Evolutionary conservation across 2,888 invertebrate genomes (phyloP), one percentile per base, ranked within the genome.

Genomic region (Atethmia centrago): DNA sequence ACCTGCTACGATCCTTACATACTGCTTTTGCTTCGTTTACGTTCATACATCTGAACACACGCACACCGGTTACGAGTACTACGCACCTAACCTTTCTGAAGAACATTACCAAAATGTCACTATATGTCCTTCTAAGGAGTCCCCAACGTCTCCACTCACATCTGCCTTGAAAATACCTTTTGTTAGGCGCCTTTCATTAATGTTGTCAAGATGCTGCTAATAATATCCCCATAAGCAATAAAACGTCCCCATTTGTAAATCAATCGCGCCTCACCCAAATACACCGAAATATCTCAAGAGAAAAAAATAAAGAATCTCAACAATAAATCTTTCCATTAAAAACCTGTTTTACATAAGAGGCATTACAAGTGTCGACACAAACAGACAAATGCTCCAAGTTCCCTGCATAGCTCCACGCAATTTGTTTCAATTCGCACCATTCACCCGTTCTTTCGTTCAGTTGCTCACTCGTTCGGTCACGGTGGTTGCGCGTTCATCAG

Each of bases 351-450:
- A 69, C 83, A 82, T 69, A 42, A 53, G 58, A 77, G 59, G 58
- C 71, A 69, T 71, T 85, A 81, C 85, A 84, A 84, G 78, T 85
- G 77, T 85, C 85, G 83, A 71, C 77, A 64, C 61, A 78, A 69
- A 65, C 74, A 74, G 83, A 89, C 88, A 90, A 88, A 87, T 88
- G 84, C 68, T 86, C 80, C 79, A 79, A 84, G 83, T 85, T 83
- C 78, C 78, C 64, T 82, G 82, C 82, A 89, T 87, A 84, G 87
- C 90, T 87, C 83, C 86, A 85, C 87, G 87, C 91, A 88, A 93
- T 93, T 92, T 91, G 90, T 93, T 90, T 91, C 92, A 92, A 93
- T 88, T 86, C 79, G 78, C 79, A 77, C 84, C 84, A 81, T 86
- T 88, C 88, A 89, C 87, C 79, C 85, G 82, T 85, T 83, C 80